A percentile compares a stretch with the other conserved stretches of the same genome.
phyloP scores from a whole-genome alignment of 2,113 vertebrate species.

The Pygoscelis antarcticus region DNA sequence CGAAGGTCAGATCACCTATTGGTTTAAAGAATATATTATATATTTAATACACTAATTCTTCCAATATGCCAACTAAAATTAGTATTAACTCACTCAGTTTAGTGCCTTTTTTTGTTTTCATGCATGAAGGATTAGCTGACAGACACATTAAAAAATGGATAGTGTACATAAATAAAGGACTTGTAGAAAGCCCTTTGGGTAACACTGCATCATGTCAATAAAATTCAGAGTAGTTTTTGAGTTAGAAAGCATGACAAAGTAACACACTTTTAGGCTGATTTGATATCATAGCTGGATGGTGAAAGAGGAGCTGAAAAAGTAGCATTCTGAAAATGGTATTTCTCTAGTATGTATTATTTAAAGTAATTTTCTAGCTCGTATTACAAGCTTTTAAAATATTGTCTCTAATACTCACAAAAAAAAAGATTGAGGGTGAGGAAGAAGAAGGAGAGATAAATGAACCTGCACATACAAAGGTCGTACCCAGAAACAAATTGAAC shows the following conservation, averaged over 20 bases:
- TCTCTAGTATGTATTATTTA: background rate
- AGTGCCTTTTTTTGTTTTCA: background rate
- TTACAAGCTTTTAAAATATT: background rate
- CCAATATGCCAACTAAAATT: background rate
- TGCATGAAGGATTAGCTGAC: background rate
- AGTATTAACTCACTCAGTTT: background rate
- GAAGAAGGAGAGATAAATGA: background rate
- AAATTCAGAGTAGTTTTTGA: background rate
- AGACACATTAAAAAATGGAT: background rate
- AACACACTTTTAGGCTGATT: background rate
- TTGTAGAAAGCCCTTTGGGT: background rate
- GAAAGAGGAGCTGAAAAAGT: background rate
- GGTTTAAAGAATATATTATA: background rate
- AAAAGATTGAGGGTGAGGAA: rapidly evolving
- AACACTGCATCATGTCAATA: background rate
- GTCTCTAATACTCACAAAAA: background rate
- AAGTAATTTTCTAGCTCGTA: background rate
- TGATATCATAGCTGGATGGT: background rate
- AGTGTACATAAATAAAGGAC: background rate
- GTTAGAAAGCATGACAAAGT: background rate
- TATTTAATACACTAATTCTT: background rate
- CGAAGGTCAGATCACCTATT: background rate
- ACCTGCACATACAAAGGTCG: background rate
- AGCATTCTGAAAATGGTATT: background rate
- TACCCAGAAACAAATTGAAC: background rate